Evolutionary conservation across 2,113 vertebrate genomes (phyloP).

Genomic region (Erythrolamprus reginae): DNA sequence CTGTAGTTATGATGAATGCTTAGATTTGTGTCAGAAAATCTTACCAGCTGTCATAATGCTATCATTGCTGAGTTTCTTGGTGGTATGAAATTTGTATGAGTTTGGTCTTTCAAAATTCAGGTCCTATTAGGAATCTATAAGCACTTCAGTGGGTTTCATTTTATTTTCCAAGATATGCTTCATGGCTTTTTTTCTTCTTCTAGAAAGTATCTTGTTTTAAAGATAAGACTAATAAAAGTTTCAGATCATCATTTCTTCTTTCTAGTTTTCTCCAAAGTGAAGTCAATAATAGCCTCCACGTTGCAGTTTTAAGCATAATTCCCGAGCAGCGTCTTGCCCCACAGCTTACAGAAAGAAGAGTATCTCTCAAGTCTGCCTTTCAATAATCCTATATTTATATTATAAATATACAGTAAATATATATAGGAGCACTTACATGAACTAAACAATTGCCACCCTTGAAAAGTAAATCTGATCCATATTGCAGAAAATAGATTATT

Average conservation of each 20-base stretch:
- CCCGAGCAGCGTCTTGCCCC: not conserved
- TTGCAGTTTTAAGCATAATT: not conserved
- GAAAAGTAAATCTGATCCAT: not conserved
- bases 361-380: not conserved
- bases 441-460: not conserved
- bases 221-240: not conserved
- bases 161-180: not conserved
- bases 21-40: not conserved
- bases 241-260: not conserved
- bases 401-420: not conserved
- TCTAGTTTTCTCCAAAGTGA: not conserved
- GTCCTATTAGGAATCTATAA: not conserved
- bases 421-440: not conserved
- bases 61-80: not conserved
- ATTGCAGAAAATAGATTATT: constrained; percentile 13
- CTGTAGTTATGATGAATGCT: not conserved
- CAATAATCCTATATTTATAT: not conserved
- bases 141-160: not conserved
- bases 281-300: not conserved
- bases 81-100: not conserved
- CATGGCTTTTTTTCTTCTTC: not conserved
- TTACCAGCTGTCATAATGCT: not conserved
- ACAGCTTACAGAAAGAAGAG: not conserved
- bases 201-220: not conserved
- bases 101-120: not conserved